Conservation (phyloP, 2,888 invertebrate species). For the Corbicula japonica region DNA sequence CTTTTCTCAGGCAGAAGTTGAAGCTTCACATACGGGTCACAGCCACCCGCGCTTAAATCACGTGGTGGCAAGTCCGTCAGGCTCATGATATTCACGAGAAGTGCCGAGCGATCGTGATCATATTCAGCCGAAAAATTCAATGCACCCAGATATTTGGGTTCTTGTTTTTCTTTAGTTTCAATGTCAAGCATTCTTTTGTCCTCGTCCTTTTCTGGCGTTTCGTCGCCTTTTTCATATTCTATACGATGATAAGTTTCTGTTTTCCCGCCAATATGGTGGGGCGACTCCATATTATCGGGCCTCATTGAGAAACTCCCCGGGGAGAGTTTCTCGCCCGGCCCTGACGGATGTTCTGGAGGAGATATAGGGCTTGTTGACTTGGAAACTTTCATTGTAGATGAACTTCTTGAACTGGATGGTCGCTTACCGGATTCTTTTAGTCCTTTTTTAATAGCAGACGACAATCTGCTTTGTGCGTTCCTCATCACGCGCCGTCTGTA, state of each 20-base stretch:
- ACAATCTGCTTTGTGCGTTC: conserved; percentile 82
- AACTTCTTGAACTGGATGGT: conserved; percentile 89
- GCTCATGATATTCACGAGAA: conserved; percentile 96
- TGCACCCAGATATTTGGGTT: conserved; percentile 91
- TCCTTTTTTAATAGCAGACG: conserved; percentile 85
- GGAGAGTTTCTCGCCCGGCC: conserved; percentile 78
- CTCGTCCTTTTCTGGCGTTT: conserved; percentile 85
- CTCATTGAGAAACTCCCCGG: conserved; percentile 88
- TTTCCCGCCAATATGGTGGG: conserved; percentile 55
- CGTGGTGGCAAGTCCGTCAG: conserved; percentile 95
- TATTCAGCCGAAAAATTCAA: conserved; percentile 96
- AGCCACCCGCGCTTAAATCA: conserved; percentile 92
- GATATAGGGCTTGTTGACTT: conserved; percentile 84
- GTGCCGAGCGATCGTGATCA: conserved; percentile 95
- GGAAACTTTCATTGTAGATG: conserved; percentile 81
- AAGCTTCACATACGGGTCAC: conserved; percentile 99
- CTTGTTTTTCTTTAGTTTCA: conserved; percentile 58
- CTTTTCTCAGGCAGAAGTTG: conserved; percentile 99
- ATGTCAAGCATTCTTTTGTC: conserved; percentile 84
- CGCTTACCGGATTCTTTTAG: conserved; percentile 91
- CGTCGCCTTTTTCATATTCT: conserved; percentile 88
- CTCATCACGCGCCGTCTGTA: conserved; percentile 89
- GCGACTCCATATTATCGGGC: conserved; percentile 71
- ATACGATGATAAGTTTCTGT: conserved; percentile 67
- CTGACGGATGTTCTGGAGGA: conserved; percentile 76